Evolutionary conservation across 2,113 vertebrate species (phyloP).

Genomic region (Ornithorhynchus anatinus): DNA sequence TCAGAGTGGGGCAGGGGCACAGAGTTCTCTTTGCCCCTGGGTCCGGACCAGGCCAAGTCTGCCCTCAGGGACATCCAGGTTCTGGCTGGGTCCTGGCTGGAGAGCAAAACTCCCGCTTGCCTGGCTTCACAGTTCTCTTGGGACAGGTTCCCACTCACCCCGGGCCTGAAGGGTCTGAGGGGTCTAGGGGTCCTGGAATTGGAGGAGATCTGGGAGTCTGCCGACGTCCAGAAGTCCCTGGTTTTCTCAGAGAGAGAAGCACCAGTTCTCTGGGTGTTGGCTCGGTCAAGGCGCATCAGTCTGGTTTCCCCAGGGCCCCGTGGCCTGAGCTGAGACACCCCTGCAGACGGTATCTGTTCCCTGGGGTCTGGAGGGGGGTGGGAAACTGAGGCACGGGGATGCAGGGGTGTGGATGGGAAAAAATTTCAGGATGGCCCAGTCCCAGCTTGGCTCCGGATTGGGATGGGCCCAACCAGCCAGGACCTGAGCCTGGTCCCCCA

Average conservation of each 20-base stretch:
- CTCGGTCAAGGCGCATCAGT: too few species aligned
- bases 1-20: not conserved
- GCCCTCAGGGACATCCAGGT: too few species aligned
- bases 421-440: not conserved
- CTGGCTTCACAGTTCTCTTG: not conserved
- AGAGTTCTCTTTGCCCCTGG: not conserved
- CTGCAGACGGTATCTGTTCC: too few species aligned
- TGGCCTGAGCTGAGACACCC: too few species aligned
- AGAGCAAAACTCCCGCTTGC: too few species aligned
- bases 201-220: rapidly evolving
- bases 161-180: not conserved
- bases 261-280: too few species aligned
- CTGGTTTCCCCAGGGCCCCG: too few species aligned
- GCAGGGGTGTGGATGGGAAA: too few species aligned
- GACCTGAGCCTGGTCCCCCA: not conserved
- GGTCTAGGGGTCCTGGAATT: not conserved
- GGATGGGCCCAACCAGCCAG: not conserved
- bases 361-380: not conserved
- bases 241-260: too few species aligned
- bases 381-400: too few species aligned
- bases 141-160: not conserved
- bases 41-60: not conserved
- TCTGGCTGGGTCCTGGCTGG: not conserved
- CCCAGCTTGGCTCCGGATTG: conserved; percentile 25
- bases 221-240: too few species aligned